Evolutionary conservation across 2,888 invertebrate species (phyloP).

Genomic region (Drosophila differens): DNA sequence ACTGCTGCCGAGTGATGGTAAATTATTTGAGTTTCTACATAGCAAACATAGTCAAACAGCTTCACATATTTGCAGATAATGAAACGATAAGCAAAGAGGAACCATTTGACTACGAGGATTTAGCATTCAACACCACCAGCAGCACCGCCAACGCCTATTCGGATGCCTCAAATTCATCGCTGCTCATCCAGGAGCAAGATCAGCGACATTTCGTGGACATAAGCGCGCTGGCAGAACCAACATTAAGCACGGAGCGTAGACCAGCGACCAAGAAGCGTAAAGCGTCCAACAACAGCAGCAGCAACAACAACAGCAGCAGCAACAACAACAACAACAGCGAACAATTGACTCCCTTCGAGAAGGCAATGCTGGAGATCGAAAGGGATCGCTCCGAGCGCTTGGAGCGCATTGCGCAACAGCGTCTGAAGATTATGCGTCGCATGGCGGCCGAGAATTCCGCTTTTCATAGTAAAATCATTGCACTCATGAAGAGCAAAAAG

Average conservation of each 20-base stretch:
- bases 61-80: neutral
- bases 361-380: conserved; percentile 14
- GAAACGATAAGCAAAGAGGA: neutral
- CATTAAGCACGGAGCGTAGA: neutral
- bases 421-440: conserved; percentile 7
- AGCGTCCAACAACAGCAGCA: neutral
- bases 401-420: conserved; percentile 11
- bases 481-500: conserved; percentile 3
- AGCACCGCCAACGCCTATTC: neutral
- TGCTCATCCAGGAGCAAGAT: neutral
- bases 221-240: neutral
- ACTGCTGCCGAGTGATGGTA: neutral
- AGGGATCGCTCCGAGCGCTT: conserved; percentile 8
- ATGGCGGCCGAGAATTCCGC: conserved; percentile 15
- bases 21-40: neutral
- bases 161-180: neutral
- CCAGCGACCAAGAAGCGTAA: neutral
- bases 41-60: neutral
- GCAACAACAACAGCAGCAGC: neutral
- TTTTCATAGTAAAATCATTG: conserved; percentile 20
- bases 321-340: neutral
- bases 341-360: conserved; percentile 15
- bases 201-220: neutral
- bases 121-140: neutral
- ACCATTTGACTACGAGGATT: neutral